Conservation (phyloP, 92 coral and sea anemone genomes). For the Heteractis magnifica region DNA sequence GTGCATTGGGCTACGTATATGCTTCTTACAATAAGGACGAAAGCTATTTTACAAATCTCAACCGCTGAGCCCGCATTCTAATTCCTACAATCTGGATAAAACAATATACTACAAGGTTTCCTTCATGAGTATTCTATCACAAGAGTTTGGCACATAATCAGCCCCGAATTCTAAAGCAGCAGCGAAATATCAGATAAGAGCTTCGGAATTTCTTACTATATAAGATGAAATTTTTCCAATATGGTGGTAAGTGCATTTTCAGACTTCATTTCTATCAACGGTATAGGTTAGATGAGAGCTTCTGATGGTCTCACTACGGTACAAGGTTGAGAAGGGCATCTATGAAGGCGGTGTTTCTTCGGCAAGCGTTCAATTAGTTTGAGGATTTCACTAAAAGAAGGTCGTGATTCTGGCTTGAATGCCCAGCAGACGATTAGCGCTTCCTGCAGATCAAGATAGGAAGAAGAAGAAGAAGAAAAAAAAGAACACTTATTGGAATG, state of each 20-base stretch:
- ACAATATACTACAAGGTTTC: not conserved
- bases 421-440: slow-evolving; percentile 86
- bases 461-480: too few species aligned
- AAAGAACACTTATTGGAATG: too few species aligned
- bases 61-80: too few species aligned
- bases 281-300: slow-evolving; percentile 3
- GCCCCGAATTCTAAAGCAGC: not conserved
- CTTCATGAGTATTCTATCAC: not conserved
- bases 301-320: slow-evolving; percentile 64
- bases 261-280: too few species aligned
- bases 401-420: slow-evolving; percentile 67
- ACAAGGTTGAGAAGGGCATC: slow-evolving; percentile 98
- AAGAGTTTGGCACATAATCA: not conserved
- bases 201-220: slow-evolving; percentile 45
- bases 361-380: slow-evolving; percentile 88
- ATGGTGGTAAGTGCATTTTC: too few species aligned
- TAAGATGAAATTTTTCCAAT: too few species aligned
- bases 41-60: not conserved
- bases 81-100: too few species aligned
- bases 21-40: not conserved
- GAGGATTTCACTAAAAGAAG: slow-evolving; percentile 69
- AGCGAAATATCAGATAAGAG: slow-evolving; percentile 1
- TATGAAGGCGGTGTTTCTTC: slow-evolving; percentile 73
- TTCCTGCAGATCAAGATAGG: slow-evolving; percentile 38
- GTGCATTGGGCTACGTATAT: too few species aligned